phyloP scores from a whole-genome alignment of 2,113 vertebrate genomes.

The Vulpes lagopus region DNA sequence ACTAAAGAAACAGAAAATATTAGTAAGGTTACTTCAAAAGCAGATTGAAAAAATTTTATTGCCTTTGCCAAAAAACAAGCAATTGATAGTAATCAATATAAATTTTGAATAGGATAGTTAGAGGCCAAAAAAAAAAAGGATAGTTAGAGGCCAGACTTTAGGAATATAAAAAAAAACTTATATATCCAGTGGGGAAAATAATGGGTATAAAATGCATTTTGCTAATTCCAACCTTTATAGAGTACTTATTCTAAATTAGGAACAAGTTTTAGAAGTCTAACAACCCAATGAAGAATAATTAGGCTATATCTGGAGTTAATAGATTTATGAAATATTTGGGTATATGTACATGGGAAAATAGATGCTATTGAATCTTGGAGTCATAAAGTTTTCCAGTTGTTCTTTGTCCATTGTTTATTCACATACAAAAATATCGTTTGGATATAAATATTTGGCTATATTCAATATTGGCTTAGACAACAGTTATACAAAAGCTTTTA shows the following conservation, averaged over 20 bases:
- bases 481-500: background rate
- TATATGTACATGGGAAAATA: background rate
- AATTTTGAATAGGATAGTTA: background rate
- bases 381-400: background rate
- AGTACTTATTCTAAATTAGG: background rate
- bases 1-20: background rate
- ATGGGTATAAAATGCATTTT: accelerated
- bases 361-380: background rate
- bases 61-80: background rate
- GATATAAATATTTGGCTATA: background rate
- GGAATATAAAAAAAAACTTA: background rate
- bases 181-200: background rate
- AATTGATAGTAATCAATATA: background rate
- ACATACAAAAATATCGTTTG: background rate
- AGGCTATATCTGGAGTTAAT: background rate
- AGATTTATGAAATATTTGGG: background rate
- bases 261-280: background rate
- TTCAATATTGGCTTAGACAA: background rate
- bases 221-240: background rate
- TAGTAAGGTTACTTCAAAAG: background rate
- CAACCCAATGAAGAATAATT: background rate
- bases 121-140: background rate
- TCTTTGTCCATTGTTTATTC: background rate
- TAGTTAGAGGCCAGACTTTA: background rate
- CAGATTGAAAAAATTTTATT: background rate